Conservation (phyloP, 2,113 vertebrate species). For the Gavialis gangeticus region DNA sequence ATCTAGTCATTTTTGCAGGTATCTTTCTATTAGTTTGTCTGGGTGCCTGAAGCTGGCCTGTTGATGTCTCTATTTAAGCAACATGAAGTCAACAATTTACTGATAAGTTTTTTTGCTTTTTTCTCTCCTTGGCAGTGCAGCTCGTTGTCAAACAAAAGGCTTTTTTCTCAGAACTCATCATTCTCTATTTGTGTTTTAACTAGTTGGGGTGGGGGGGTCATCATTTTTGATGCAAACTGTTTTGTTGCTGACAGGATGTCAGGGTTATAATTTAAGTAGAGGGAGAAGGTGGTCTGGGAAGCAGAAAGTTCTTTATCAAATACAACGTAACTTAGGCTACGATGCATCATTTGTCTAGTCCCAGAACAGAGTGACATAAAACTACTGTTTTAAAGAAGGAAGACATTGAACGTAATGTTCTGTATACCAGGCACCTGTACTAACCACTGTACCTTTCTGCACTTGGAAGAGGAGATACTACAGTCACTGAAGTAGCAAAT, state of each 20-base stretch:
- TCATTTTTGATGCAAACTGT: background rate
- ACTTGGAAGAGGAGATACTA: background rate
- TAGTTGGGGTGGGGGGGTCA: background rate
- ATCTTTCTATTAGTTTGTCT: background rate
- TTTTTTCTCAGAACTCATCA: background rate
- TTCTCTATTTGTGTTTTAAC: background rate
- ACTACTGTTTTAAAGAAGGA: background rate
- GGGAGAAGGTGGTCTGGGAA: background rate
- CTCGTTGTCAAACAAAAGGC: background rate
- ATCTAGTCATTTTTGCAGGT: background rate
- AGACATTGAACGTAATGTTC: background rate
- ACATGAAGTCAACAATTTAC: constrained; percentile 24
- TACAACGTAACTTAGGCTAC: background rate
- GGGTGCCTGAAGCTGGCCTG: background rate
- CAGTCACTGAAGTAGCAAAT: background rate
- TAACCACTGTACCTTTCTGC: background rate
- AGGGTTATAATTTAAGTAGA: constrained; percentile 10
- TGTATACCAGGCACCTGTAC: rapidly evolving
- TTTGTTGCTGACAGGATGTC: background rate
- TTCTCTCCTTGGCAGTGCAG: background rate
- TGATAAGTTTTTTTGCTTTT: background rate
- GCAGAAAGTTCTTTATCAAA: background rate
- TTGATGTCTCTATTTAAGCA: constrained; percentile 22
- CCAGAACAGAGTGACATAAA: background rate
- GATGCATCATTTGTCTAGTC: background rate